phyloP scores from a whole-genome alignment of 2,888 invertebrate genomes.

The Adelphocoris suturalis region DNA sequence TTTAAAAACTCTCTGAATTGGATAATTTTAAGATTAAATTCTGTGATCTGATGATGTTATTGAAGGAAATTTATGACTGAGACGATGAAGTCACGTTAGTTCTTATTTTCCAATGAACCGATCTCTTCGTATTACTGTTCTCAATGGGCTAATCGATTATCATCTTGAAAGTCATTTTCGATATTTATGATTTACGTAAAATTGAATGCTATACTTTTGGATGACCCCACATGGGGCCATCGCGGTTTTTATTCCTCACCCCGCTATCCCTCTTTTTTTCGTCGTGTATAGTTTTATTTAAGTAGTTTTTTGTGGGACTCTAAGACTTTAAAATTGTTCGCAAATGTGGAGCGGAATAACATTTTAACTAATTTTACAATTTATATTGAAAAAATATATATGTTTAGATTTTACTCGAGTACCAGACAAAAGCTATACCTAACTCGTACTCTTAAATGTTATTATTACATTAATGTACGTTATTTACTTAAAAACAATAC shows the following conservation, averaged over 20 bases:
- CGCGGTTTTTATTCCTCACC: neutral
- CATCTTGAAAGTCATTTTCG: neutral
- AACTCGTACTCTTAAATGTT: constrained; percentile 73
- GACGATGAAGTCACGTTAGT: neutral
- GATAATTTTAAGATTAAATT: too few relatives aligned
- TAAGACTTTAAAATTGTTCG: constrained; percentile 33
- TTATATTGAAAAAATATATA: constrained; percentile 71
- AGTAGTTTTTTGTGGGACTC: neutral
- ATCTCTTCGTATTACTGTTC: neutral
- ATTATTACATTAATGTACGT: constrained; percentile 74
- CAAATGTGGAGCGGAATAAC: constrained; percentile 38
- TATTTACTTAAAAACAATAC: constrained; percentile 70
- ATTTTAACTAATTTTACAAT: constrained; percentile 55
- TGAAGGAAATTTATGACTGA: neutral
- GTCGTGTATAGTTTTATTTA: constrained; percentile 5
- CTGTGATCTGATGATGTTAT: constrained; percentile 33
- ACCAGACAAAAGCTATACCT: constrained; percentile 69
- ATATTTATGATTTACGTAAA: neutral
- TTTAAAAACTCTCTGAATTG: too few relatives aligned
- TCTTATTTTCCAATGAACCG: neutral
- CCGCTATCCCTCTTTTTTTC: neutral
- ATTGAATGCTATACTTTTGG: neutral
- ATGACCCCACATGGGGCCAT: neutral
- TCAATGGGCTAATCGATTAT: neutral
- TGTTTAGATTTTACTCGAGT: constrained; percentile 72